Evolutionary conservation across 2,113 vertebrate species (phyloP), one percentile per base, ranked within the genome.

Genomic region (Pomatorhinus ruficollis): DNA sequence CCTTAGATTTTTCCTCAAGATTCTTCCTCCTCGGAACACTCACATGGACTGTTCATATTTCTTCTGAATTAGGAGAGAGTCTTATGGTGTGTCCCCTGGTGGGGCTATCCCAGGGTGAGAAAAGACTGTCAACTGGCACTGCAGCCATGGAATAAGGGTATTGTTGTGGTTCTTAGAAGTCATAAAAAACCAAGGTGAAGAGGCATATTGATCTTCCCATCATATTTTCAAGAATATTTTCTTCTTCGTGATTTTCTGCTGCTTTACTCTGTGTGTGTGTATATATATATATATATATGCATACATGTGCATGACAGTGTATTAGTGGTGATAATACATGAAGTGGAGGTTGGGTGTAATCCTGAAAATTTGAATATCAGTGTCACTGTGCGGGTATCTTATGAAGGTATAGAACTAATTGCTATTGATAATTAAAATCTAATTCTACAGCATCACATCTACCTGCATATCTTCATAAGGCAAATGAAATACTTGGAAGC

Each of bases 61-160:
- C 23, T 68, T 76, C 30, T 71, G 39, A 86, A 69, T 65, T n/a
- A 72, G 17, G 22, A 80, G 15, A 12, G 5, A 39, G 10, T 52
- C 31, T 40, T n/a, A 28, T 6, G 5, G 10, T 40, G 11, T 4
- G 1, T 70, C n/a, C 39, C 6, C 24, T 54, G 28, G 12, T 37
- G 9, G 4, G 35, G 3, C 2, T 16, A 63, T 14, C 18, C 23
- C 47, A 71, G 8, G 9, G 15, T 71, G 61, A 61, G 21, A 50
- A 82, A 60, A 9, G 11, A 59, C 23, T 24, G n/a, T 25, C 0
- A 0, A 21, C 9, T 1, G 0, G 6, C 24, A 24, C 21, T 49
- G 45, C 5, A 53, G 11, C 15, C 25, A 14, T 19, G 25, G 27
- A 39, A 54, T 45, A 12, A 71, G 22, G 25, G 35, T 25, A 35